These are phyloP conservation scores for Brachylomia viminalis DNA, from an alignment of 2,888 invertebrate species.

Conservation along the genomic window DNA sequence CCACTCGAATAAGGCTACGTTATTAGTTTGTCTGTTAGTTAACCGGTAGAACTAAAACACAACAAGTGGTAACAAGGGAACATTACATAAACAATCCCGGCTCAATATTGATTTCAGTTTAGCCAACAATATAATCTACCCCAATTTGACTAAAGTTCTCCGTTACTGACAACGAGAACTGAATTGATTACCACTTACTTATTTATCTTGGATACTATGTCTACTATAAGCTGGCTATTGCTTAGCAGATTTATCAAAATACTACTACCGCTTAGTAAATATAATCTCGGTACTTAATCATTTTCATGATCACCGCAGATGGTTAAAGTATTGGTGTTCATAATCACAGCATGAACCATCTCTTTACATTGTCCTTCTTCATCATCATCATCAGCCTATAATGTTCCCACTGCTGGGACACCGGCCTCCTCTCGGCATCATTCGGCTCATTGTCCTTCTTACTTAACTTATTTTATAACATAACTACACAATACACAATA, in stretches of 20 bases:
- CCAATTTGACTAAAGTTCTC: constrained; percentile 82
- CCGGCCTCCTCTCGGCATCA: no score
- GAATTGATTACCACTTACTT: constrained; percentile 71
- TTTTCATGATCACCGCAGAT: neutral
- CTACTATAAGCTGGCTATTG: neutral
- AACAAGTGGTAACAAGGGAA: constrained; percentile 81
- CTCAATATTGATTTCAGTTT: constrained; percentile 85
- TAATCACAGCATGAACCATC: neutral
- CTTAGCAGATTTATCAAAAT: neutral
- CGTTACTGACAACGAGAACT: constrained; percentile 67
- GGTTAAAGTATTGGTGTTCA: neutral
- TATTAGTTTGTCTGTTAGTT: constrained; percentile 44
- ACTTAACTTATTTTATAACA: no score
- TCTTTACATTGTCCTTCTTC: neutral
- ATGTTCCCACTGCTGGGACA: no score
- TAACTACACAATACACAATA: no score
- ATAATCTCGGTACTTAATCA: neutral
- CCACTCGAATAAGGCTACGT: neutral
- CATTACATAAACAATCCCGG: constrained; percentile 80
- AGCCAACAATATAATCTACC: constrained; percentile 85
- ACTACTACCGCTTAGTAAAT: neutral
- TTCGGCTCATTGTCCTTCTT: no score
- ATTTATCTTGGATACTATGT: constrained; percentile 35
- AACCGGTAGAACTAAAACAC: constrained; percentile 75
- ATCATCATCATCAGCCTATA: no score